phyloP scores from a whole-genome alignment of 2,113 vertebrate species.

The Phoxinus phoxinus region DNA sequence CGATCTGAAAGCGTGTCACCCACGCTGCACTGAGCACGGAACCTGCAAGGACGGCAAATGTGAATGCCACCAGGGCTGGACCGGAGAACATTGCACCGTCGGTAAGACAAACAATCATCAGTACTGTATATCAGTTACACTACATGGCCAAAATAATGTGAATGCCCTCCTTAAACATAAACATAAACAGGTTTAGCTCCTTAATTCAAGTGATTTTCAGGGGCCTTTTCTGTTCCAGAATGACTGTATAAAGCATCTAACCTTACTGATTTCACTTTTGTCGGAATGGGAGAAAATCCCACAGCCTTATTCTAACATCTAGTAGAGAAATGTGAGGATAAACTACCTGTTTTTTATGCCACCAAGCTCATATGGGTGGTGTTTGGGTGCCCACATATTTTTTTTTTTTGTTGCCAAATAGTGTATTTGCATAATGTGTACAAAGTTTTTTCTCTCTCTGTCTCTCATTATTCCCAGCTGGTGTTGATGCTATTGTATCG shows the following conservation, averaged over 20 bases:
- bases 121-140: conserved; percentile 1
- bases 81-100: conserved; percentile 96
- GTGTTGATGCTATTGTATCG: neutral
- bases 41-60: conserved; percentile 97
- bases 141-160: neutral
- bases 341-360: neutral
- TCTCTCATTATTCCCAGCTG: conserved; percentile 4
- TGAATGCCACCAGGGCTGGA: conserved; percentile 98
- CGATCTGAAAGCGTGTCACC: conserved; percentile 92
- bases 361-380: neutral
- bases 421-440: neutral
- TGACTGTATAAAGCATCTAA: neutral
- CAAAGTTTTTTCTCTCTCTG: neutral
- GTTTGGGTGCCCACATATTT: neutral
- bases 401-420: neutral
- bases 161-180: neutral
- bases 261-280: neutral
- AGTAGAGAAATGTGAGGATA: neutral
- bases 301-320: conserved; percentile 7
- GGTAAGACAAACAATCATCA: conserved; percentile 78
- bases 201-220: neutral
- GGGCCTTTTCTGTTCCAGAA: neutral
- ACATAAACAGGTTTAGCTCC: neutral
- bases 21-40: conserved; percentile 92
- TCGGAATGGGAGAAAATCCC: neutral